phyloP scores from a whole-genome alignment of 2,888 invertebrate genomes.

The Ptilodon capucinus region DNA sequence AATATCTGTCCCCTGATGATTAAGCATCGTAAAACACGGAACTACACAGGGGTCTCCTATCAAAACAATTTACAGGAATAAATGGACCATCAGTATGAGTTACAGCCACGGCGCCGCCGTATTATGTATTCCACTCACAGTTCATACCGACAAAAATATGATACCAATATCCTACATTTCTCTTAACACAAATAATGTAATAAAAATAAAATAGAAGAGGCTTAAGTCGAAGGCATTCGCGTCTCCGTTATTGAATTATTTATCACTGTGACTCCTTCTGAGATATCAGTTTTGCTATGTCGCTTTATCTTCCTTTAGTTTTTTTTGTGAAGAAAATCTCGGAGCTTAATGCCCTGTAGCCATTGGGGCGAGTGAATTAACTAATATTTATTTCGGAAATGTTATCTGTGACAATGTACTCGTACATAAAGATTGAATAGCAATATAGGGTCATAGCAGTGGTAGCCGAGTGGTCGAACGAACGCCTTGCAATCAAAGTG shows the following conservation, averaged over 20 bases:
- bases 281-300: slow-evolving; percentile 28
- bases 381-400: too few relatives aligned
- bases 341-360: slow-evolving; percentile 4
- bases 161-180: slow-evolving; percentile 21
- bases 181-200: slow-evolving; percentile 12
- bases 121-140: slow-evolving; percentile 28
- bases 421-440: too few relatives aligned
- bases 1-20: slow-evolving; percentile 18
- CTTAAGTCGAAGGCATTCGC: slow-evolving; percentile 15
- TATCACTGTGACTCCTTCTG: slow-evolving; percentile 30
- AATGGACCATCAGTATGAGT: slow-evolving; percentile 19
- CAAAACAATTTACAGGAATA: slow-evolving; percentile 26
- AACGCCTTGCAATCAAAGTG: too few relatives aligned
- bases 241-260: slow-evolving; percentile 28
- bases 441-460: too few relatives aligned
- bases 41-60: slow-evolving; percentile 15
- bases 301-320: slow-evolving; percentile 16
- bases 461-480: too few relatives aligned
- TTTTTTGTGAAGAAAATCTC: slow-evolving; percentile 20
- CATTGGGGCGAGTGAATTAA: too few relatives aligned
- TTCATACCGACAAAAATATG: slow-evolving; percentile 21
- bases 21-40: slow-evolving; percentile 14
- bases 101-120: slow-evolving; percentile 1
- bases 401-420: too few relatives aligned
- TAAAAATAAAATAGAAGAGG: slow-evolving; percentile 17